These are phyloP conservation scores for Drosophila tanythrix DNA, from an alignment of 2,888 invertebrate species.

Conservation along the genomic window DNA sequence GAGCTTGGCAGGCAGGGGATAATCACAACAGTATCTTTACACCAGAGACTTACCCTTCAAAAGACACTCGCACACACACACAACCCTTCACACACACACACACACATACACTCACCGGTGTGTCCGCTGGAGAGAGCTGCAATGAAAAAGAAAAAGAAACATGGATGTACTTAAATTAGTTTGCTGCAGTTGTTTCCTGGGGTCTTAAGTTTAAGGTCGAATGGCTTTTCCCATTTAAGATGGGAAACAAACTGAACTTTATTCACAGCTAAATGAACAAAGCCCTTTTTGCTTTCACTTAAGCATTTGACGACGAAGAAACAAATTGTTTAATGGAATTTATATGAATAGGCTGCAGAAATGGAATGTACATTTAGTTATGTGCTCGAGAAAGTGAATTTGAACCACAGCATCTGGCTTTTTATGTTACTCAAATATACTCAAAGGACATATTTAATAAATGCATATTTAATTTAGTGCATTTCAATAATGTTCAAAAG, in stretches of 20 bases:
- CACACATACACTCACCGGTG: constrained; percentile 40
- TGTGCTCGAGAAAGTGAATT: background rate
- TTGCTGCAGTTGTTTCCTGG: constrained; percentile 29
- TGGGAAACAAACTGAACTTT: background rate
- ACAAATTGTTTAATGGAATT: background rate
- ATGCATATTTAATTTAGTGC: background rate
- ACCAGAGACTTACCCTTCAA: constrained; percentile 48
- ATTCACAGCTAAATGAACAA: constrained; percentile 1
- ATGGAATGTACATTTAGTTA: background rate
- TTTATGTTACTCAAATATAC: background rate
- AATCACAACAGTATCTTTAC: constrained; percentile 64
- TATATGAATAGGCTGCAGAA: background rate
- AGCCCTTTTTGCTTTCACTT: background rate
- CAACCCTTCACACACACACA: constrained; percentile 4
- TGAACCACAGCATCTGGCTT: background rate
- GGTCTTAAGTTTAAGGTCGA: constrained; percentile 4
- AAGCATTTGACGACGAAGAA: background rate
- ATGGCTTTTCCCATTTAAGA: background rate
- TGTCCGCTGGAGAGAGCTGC: constrained; percentile 71
- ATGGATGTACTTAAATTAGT: constrained; percentile 70
- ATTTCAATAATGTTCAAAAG: background rate
- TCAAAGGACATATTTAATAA: background rate
- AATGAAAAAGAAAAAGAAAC: constrained; percentile 41
- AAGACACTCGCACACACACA: background rate
- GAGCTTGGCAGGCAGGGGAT: constrained; percentile 42